Conservation (phyloP, 2,797 vertebrate genomes). For the Hozukius guyotensis region DNA sequence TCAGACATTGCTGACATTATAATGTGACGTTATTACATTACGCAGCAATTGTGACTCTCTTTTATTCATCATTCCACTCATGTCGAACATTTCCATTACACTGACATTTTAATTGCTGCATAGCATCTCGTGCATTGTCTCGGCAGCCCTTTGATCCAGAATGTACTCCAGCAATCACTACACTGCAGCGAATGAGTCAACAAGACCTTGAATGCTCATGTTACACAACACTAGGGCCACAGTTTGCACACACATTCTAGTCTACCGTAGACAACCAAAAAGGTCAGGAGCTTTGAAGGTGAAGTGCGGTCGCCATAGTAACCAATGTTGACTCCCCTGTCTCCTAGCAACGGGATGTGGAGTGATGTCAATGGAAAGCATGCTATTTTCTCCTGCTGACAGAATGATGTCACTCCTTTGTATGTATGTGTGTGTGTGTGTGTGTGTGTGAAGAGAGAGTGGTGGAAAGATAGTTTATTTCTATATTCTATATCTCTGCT, state of each 20-base stretch:
- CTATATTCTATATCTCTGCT: conserved; percentile 49
- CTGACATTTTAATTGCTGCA: conserved; percentile 3
- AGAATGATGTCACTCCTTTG: conserved; percentile 74
- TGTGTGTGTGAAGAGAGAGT: conserved; percentile 33
- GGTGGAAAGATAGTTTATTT: conserved; percentile 54
- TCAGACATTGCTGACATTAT: neutral
- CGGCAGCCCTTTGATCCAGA: conserved; percentile 21
- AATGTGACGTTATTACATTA: neutral
- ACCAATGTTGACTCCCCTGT: conserved; percentile 81
- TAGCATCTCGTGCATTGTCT: neutral
- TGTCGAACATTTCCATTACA: neutral
- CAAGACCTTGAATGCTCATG: conserved; percentile 50
- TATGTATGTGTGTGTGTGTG: too few species aligned
- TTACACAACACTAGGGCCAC: conserved; percentile 61
- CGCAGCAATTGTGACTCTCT: neutral
- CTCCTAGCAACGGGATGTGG: conserved; percentile 81
- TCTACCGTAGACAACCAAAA: conserved; percentile 60
- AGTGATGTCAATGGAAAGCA: conserved; percentile 84
- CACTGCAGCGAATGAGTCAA: conserved; percentile 59
- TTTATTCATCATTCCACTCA: neutral
- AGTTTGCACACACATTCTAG: conserved; percentile 13
- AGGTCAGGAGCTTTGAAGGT: conserved; percentile 82
- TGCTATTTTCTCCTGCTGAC: conserved; percentile 77
- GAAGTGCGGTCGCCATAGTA: conserved; percentile 81
- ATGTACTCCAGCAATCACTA: conserved; percentile 11